Conservation (phyloP, 2,113 vertebrate species). For the Forbesichthys agassizii region DNA sequence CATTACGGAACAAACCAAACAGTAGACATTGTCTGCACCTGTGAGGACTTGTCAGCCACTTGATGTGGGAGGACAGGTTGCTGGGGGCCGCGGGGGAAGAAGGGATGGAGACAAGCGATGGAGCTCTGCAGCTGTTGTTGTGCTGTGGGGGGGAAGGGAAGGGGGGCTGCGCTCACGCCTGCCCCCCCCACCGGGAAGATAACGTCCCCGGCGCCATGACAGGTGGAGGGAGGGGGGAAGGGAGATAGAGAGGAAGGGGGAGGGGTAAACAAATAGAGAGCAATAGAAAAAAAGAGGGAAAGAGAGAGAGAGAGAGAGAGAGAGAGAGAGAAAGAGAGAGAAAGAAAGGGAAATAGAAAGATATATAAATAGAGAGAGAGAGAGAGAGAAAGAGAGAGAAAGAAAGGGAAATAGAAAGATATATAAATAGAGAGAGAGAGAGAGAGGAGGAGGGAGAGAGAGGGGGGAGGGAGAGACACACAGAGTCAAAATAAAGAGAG, state of each 20-base stretch:
- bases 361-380: constrained; percentile 1
- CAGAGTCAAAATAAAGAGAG: neutral
- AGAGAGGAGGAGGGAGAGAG: neutral
- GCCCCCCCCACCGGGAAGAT: constrained; percentile 4
- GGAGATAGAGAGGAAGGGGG: neutral
- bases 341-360: neutral
- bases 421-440: neutral
- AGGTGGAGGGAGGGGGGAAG: constrained; percentile 3
- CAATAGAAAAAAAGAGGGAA: neutral
- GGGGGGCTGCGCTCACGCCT: constrained; percentile 5
- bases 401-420: neutral
- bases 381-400: neutral
- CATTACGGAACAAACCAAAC: constrained; percentile 8
- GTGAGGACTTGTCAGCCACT: constrained; percentile 56
- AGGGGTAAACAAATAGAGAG: neutral
- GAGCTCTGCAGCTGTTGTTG: constrained; percentile 66
- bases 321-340: neutral
- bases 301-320: neutral
- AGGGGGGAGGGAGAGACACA: neutral
- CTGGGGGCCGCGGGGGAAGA: constrained; percentile 51
- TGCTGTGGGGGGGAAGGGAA: constrained; percentile 14
- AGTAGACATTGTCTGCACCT: constrained; percentile 25
- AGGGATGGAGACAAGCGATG: constrained; percentile 14
- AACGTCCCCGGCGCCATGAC: constrained; percentile 3
- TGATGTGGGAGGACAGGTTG: constrained; percentile 69